Base-by-base conservation (phyloP, 37 sponge, comb jelly and placozoan species). In the Aplysina aerophoba region DNA sequence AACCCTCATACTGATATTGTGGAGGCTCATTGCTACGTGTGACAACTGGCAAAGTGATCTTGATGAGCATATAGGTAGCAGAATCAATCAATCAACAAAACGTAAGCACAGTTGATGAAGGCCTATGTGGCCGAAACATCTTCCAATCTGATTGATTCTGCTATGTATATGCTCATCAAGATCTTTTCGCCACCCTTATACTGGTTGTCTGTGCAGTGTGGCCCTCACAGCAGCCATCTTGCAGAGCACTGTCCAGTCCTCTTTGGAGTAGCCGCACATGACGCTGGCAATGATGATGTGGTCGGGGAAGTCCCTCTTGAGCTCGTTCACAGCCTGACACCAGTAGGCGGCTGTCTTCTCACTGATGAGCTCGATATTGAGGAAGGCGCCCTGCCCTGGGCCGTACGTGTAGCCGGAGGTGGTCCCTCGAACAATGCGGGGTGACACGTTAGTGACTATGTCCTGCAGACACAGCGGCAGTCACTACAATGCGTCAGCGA, bases 291-390 rank as follows among this genome's bases (percentile, higher is more conserved):
- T 91, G 24, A 97, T 90, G 80, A 97, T 88, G 91, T 97, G 87
- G 33, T 80, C 41, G 33, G 89, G 90, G 61, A 95, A 97, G 90
- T 97, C 97, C 66, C 80, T 86, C 92, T 97, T 97, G 31, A 97
- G 94, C 61, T 97, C 96, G 34, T 72, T 88, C 87, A 97, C 75
- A 44, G 87, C 73, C 91, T 93, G 93, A 25, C 92, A 88, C 97
- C 97, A 97, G 85, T 97, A 97, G 41, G 90, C 97, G 5, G 94
- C 93, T 28, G 97, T 97, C 92, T 97, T 97, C 88, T 97, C 97
- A 62, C 89, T 92, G 84, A 97, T 90, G 44, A 97, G 86, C 92
- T 97, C 97, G 60, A 97, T 97, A 79, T 97, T 97, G 80, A 97
- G 94, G 92, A 91, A 97, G 19, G 97, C 88, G 41, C 94, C 81